Evolutionary conservation across 1,140 invertebrate species (phyloP), one percentile per base, ranked within the genome.

Genomic region (Pogonomyrmex californicus): DNA sequence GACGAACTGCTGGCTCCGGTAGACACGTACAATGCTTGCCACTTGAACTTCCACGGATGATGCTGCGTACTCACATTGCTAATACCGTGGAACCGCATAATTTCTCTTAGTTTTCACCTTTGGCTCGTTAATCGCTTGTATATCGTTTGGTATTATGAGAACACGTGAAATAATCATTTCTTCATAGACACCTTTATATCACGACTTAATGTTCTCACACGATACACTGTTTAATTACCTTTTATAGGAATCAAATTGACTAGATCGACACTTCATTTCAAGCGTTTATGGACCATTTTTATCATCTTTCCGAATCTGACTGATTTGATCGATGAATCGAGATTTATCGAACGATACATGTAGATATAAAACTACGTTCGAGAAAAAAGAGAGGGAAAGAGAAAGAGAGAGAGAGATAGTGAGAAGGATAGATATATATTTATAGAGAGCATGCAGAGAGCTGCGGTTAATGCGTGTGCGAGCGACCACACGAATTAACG

Each of bases 401-500:
- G 9, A 65, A 17, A 49, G 63, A 30, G 12, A 51, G 54, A 76
- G 54, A 49, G 49, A 54, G 68, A 82, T 56, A 85, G 79, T 49
- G 77, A 68, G 87, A 47, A 56, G 38, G 76, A 6, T 82, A 12
- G 51, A 41, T 56, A 75, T 41, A 73, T 33, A 88, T 76, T 65
- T 58, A 85, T 17, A 62, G 82, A 82, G 83, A 73, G 60, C 70
- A 87, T 83, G 77, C 90, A 77, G 81, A 66, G 82, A 89, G 71
- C 76, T 62, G 83, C 79, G 83, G 77, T 89, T 91, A 92, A 91
- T 89, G 92, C 90, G 92, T 93, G 91, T 92, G 70, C 86, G 92
- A 93, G 91, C 91, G 91, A 93, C 92, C 92, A 93, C 93, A 93
- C 92, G 93, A 95, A 95, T 95, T 95, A 95, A 94, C 94, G 94